phyloP scores from a whole-genome alignment of 2,797 vertebrate genomes.

The Falco peregrinus region DNA sequence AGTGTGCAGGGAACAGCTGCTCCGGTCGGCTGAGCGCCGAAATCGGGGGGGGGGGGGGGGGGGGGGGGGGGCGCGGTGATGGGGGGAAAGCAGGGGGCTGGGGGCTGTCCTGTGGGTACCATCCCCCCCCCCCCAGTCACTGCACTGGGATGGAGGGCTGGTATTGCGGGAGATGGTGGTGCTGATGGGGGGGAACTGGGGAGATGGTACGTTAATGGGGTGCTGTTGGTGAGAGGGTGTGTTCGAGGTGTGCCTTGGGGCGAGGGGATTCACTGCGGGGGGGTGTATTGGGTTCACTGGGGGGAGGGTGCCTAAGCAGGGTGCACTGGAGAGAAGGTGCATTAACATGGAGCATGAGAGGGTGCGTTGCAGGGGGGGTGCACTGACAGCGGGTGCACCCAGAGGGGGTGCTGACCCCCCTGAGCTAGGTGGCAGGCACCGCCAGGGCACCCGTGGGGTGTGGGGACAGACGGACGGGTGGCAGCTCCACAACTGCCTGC shows the following conservation, averaged over 20 bases:
- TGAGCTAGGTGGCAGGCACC: too few relatives aligned
- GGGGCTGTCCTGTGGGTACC: not conserved
- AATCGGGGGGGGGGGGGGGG: too few relatives aligned
- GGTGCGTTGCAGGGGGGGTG: not conserved
- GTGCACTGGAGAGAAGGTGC: not conserved
- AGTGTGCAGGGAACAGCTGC: slow-evolving; percentile 81
- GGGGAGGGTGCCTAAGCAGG: too few relatives aligned
- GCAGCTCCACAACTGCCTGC: not conserved
- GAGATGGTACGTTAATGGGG: not conserved
- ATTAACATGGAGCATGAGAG: not conserved
- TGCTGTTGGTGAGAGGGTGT: not conserved
- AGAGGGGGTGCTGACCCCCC: not conserved
- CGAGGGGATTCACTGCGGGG: too few relatives aligned
- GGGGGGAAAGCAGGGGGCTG: not conserved
- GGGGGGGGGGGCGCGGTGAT: not conserved
- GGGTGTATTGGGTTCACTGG: not conserved
- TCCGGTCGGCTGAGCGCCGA: slow-evolving; percentile 51
- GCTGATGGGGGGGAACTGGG: not conserved
- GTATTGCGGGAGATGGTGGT: not conserved
- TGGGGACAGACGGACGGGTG: slow-evolving; percentile 54
- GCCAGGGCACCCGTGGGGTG: rapidly evolving
- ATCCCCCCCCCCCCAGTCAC: rapidly evolving
- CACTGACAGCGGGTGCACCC: not conserved
- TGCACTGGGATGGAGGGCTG: not conserved
- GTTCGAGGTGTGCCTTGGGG: not conserved